A percentile compares a stretch with the other conserved stretches of the same genome.
Evolutionary conservation across 2,113 vertebrate species (phyloP).

Genomic region (Gallinago paraguaiae): DNA sequence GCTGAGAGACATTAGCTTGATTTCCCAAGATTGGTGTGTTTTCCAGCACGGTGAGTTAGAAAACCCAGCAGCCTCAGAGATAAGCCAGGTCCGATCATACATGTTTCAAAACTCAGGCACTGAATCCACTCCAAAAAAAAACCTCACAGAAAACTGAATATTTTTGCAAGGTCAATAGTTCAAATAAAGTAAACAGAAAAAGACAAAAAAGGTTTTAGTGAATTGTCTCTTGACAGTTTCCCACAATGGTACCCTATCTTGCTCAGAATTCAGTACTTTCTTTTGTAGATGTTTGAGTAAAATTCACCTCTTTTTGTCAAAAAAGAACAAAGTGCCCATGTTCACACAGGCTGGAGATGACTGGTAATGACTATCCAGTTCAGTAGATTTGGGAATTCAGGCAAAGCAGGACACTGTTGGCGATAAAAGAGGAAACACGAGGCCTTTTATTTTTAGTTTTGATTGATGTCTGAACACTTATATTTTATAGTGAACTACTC

Average conservation of each 20-base stretch:
- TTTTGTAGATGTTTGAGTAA: neutral
- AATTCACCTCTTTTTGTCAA: neutral
- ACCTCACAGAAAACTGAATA: constrained; percentile 24
- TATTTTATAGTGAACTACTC: neutral
- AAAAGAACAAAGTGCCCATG: neutral
- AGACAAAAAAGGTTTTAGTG: neutral
- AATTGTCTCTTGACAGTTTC: neutral
- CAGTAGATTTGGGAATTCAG: neutral
- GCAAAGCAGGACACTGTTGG: neutral
- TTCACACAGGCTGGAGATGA: neutral
- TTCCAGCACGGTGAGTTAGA: constrained; percentile 51
- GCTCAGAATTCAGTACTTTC: neutral
- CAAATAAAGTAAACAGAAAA: constrained; percentile 17
- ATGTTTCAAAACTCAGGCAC: constrained; percentile 62
- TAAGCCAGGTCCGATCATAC: constrained; percentile 56
- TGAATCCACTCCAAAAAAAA: constrained; percentile 32
- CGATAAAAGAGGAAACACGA: neutral
- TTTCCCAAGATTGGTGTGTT: constrained; percentile 69
- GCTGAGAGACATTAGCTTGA: constrained; percentile 79
- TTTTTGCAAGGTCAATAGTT: constrained; percentile 70
- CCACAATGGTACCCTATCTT: neutral
- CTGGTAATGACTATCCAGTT: neutral
- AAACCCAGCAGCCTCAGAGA: constrained; percentile 53
- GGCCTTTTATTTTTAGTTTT: neutral
- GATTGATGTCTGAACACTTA: neutral